Evolutionary conservation across 2,797 vertebrate genomes (phyloP), one percentile per base, ranked within the genome.

Genomic region (Sebastes nivosus): DNA sequence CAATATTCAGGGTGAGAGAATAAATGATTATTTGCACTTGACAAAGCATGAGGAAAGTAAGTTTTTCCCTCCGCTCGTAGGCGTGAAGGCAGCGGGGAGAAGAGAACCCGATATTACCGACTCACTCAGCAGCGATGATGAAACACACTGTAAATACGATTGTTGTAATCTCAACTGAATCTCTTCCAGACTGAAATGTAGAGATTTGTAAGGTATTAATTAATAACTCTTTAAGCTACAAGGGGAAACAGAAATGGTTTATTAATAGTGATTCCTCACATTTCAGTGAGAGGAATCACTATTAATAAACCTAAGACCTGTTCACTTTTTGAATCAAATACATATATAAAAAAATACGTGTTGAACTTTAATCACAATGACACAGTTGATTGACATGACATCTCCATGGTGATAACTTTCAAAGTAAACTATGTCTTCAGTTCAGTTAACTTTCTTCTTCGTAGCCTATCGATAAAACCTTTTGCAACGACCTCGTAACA

Each of bases 131-230:
- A 85, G 30, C 67, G 46, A 79, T 87, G 83, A 89, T 79, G 71
- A 90, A 94, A 90, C 54, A 1, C 72, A 84, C 78, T 61, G 87
- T 92, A 89, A 81, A 94, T 75, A 88, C 55, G 58, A 81, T 55
- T 30, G 36, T 59, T 75, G 78, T 79, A 72, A 85, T 87, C 36
- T 54, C 77, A 85, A 83, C 82, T 38, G 72, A 88, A 88, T 75
- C 61, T 86, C 80, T 29, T 59, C 58, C 61, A 72, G 64, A 79
- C 59, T 75, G 92, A 72, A 89, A 22, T 86, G 58, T 52, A 58
- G 82, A 84, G 83, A 86, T 91, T 87, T 72, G 59, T 32, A 3
- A 42, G 75, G 38, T 89, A 84, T 90, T 90, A 93, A 95, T 94
- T 91, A 91, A 81, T 92, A 88, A 85, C 68, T 91, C 86, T 82